Conservation (phyloP, 2,797 vertebrate genomes). For the Paratrypauchen microcephalus region DNA sequence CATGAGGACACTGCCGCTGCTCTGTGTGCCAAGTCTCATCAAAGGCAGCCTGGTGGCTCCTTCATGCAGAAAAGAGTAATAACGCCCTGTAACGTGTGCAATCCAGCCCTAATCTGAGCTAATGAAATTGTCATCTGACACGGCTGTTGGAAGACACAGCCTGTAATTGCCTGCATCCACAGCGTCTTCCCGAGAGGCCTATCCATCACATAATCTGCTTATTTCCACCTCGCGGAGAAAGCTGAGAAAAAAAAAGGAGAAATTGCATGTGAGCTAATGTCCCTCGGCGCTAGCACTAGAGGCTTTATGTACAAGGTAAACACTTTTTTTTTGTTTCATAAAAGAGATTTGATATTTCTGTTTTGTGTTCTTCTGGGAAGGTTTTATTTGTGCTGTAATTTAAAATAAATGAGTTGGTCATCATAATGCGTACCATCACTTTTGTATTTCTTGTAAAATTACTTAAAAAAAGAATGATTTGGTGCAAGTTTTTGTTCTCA, state of each 20-base stretch:
- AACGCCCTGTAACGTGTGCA: constrained; percentile 67
- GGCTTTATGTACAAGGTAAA: constrained; percentile 40
- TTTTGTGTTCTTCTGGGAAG: constrained; percentile 22
- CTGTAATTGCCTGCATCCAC: constrained; percentile 70
- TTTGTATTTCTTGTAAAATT: not conserved
- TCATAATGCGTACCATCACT: not conserved
- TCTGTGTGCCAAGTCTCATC: constrained; percentile 62
- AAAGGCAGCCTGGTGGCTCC: constrained; percentile 50
- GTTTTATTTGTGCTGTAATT: not conserved
- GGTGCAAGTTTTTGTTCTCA: no score
- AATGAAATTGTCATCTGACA: constrained; percentile 80
- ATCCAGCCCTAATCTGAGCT: constrained; percentile 72
- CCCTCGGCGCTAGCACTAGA: constrained; percentile 42
- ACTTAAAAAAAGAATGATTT: no score
- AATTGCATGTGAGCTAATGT: constrained; percentile 44
- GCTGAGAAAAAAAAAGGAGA: not conserved
- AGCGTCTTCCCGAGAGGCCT: constrained; percentile 58
- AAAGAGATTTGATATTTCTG: constrained; percentile 46
- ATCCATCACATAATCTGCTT: constrained; percentile 74
- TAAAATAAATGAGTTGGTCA: constrained; percentile 7
- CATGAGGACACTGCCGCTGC: constrained; percentile 24
- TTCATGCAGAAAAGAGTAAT: constrained; percentile 67
- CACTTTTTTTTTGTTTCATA: constrained; percentile 35
- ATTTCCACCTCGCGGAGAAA: constrained; percentile 44
- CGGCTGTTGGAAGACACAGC: constrained; percentile 61